These are phyloP conservation scores for Exephanes ischioxanthus DNA, from an alignment of 2,888 invertebrate species.

Conservation along the genomic window DNA sequence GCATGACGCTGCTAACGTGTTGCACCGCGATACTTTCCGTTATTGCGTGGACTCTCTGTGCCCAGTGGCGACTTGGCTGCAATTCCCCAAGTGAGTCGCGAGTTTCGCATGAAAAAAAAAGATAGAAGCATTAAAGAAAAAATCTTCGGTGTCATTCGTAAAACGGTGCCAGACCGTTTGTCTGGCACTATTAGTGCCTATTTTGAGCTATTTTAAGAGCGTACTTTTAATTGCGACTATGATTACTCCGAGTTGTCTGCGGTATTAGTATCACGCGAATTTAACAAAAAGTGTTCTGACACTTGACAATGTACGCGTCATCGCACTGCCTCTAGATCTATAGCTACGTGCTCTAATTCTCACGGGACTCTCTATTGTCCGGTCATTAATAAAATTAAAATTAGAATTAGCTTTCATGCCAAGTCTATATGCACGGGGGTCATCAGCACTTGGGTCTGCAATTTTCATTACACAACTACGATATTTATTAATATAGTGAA, in stretches of 20 bases:
- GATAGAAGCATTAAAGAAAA: constrained; percentile 12
- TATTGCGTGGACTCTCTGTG: constrained; percentile 28
- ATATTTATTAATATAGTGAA: not conserved
- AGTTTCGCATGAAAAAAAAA: constrained; percentile 6
- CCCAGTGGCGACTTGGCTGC: constrained; percentile 16
- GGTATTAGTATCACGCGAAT: constrained; percentile 47
- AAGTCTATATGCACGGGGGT: constrained; percentile 12
- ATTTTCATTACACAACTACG: not conserved
- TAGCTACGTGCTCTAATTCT: constrained; percentile 51
- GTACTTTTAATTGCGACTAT: constrained; percentile 55
- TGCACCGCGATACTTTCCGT: constrained; percentile 51
- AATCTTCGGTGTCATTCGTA: constrained; percentile 24
- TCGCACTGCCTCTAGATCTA: not conserved
- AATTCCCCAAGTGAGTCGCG: not conserved
- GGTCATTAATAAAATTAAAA: constrained; percentile 40
- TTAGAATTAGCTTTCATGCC: constrained; percentile 48
- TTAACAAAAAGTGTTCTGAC: constrained; percentile 32
- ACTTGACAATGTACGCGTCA: constrained; percentile 28
- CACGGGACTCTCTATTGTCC: constrained; percentile 57
- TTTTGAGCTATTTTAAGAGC: constrained; percentile 49
- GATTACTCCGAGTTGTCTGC: constrained; percentile 45
- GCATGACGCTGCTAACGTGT: constrained; percentile 66
- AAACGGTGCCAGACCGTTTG: constrained; percentile 46
- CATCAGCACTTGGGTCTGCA: not conserved
- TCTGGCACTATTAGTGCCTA: constrained; percentile 30